Conservation (phyloP, 2,888 invertebrate genomes). For the Aporophyla nigra region DNA sequence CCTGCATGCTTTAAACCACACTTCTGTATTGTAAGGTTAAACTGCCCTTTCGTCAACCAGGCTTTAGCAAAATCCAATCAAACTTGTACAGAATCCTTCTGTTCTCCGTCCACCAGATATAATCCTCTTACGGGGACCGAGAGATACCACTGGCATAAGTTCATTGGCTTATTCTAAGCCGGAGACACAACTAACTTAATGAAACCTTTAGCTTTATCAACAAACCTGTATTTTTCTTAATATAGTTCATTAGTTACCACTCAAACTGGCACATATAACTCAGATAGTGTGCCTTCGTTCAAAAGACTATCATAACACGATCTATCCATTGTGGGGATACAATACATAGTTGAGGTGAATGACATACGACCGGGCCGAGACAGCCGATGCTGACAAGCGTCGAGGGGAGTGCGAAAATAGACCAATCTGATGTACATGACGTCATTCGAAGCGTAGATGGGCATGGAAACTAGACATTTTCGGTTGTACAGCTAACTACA, state of each 20-base stretch:
- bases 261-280: not conserved
- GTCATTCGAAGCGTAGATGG: constrained; percentile 39
- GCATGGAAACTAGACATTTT: constrained; percentile 29
- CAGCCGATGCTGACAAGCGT: constrained; percentile 60
- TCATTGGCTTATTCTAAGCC: constrained; percentile 26
- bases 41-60: constrained; percentile 9
- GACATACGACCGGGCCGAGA: constrained; percentile 67
- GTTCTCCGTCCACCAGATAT: constrained; percentile 33
- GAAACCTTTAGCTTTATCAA: not conserved
- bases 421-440: constrained; percentile 67
- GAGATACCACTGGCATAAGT: constrained; percentile 20
- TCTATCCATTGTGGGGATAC: constrained; percentile 62
- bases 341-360: constrained; percentile 75
- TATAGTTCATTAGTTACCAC: not conserved
- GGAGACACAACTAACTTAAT: constrained; percentile 20
- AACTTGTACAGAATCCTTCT: constrained; percentile 24
- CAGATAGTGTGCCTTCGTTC: constrained; percentile 23
- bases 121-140: constrained; percentile 46
- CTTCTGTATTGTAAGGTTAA: constrained; percentile 8
- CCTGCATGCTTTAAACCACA: not conserved
- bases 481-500: not conserved
- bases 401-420: constrained; percentile 71
- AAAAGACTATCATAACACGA: constrained; percentile 39
- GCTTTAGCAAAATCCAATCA: constrained; percentile 15
- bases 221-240: not conserved